A percentile compares a stretch with the other conserved stretches of the same genome.
Conservation (phyloP, 2,797 vertebrate species). For the Anisognathus igniventris region DNA sequence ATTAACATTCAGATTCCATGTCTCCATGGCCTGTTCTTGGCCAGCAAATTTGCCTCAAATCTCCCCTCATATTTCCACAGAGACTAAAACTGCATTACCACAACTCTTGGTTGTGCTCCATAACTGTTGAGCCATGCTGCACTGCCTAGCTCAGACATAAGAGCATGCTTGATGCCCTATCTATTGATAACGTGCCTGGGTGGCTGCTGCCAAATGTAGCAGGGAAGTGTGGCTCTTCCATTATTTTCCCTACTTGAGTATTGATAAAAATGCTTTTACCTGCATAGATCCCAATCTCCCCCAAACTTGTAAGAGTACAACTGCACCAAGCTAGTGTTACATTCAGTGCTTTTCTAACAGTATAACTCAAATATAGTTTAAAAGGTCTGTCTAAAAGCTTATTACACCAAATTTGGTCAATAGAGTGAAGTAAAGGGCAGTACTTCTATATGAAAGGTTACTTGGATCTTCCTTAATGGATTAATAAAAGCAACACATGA, state of each 20-base stretch:
- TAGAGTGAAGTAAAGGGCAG: not conserved
- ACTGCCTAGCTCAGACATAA: not conserved
- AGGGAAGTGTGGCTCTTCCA: not conserved
- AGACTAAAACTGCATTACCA: not conserved
- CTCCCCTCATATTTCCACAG: not conserved
- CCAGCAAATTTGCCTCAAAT: not conserved
- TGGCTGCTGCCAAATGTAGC: not conserved
- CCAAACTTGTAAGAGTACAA: not conserved
- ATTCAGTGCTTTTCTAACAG: not conserved
- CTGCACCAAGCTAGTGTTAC: not conserved
- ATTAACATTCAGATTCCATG: not conserved
- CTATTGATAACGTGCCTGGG: not conserved
- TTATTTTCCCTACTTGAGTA: not conserved
- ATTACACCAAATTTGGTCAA: not conserved
- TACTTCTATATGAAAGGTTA: not conserved
- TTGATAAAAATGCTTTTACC: not conserved
- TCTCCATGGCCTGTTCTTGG: not conserved
- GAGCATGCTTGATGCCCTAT: not conserved
- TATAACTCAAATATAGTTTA: not conserved
- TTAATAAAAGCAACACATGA: not conserved
- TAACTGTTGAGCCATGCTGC: not conserved
- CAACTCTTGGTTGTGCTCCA: not conserved
- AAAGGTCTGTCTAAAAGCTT: not conserved
- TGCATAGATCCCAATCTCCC: not conserved
- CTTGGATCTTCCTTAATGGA: not conserved